Conservation (phyloP, 2,797 vertebrate genomes). For the Ptychobarbus kaznakovi region DNA sequence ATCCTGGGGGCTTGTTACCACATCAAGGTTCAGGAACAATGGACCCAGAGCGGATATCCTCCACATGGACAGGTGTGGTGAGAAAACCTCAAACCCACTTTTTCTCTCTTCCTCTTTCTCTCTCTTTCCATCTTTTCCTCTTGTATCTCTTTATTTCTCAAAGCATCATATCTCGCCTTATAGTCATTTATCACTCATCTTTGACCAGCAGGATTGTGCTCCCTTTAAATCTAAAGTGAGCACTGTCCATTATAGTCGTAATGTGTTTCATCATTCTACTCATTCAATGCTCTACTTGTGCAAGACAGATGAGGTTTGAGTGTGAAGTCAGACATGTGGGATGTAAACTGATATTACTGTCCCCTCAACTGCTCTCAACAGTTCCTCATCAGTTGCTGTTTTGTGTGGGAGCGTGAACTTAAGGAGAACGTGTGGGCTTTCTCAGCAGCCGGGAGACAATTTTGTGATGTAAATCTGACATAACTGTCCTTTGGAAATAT, state of each 20-base stretch:
- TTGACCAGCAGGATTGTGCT: neutral
- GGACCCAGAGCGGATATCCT: constrained; percentile 29
- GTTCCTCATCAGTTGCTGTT: constrained; percentile 33
- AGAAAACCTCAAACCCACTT: constrained; percentile 24
- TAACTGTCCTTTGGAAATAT: neutral
- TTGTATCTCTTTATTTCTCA: constrained; percentile 23
- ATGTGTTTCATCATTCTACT: neutral
- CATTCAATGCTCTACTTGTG: neutral
- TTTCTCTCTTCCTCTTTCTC: constrained; percentile 19
- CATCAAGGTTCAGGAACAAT: constrained; percentile 46
- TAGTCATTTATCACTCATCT: neutral
- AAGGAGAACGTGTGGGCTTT: neutral
- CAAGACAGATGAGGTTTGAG: neutral
- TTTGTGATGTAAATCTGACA: neutral
- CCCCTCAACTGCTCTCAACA: constrained; percentile 26
- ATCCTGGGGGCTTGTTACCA: constrained; percentile 43
- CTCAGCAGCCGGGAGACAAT: neutral
- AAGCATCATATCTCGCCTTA: neutral
- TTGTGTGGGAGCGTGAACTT: neutral
- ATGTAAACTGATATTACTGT: constrained; percentile 39
- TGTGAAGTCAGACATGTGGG: constrained; percentile 35
- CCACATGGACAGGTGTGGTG: constrained; percentile 39
- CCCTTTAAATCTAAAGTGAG: neutral
- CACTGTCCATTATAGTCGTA: neutral
- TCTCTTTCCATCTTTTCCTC: neutral